phyloP scores from a whole-genome alignment of 2,888 invertebrate species.

The Mylabris sibirica region DNA sequence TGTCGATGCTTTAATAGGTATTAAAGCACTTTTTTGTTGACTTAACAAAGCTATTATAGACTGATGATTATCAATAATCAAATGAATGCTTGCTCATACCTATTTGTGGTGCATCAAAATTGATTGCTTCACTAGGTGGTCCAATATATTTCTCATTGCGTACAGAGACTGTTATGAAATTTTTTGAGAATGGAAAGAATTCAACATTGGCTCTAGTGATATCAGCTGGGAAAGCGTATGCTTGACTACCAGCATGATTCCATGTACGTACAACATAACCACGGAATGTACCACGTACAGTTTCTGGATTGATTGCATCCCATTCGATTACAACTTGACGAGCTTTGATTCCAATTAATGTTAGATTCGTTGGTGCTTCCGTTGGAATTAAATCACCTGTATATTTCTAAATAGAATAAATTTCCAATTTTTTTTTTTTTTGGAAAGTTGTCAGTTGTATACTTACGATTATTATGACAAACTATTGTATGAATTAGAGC shows the following conservation, averaged over 20 bases:
- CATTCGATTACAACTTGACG: slow-evolving; percentile 49
- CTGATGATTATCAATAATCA: not conserved
- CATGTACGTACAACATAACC: slow-evolving; percentile 53
- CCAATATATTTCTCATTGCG: slow-evolving; percentile 54
- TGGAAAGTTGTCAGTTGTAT: not conserved
- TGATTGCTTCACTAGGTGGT: slow-evolving; percentile 51
- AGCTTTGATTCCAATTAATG: slow-evolving; percentile 46
- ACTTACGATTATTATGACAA: slow-evolving; percentile 5
- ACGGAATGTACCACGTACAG: slow-evolving; percentile 51
- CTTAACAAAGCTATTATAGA: not conserved
- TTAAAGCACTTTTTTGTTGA: too few species aligned
- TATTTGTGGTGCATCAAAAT: slow-evolving; percentile 54
- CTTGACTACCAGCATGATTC: slow-evolving; percentile 51
- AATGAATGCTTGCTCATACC: slow-evolving; percentile 41
- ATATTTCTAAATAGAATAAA: too few species aligned
- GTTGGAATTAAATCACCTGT: slow-evolving; percentile 51
- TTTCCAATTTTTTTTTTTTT: not conserved
- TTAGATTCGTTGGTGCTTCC: slow-evolving; percentile 49
- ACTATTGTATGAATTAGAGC: not conserved
- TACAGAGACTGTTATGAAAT: slow-evolving; percentile 52
- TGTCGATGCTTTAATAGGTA: too few species aligned
- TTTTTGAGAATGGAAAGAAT: slow-evolving; percentile 53
- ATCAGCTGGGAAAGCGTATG: slow-evolving; percentile 51
- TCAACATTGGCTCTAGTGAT: slow-evolving; percentile 48
- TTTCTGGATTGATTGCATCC: slow-evolving; percentile 45